Evolutionary conservation across 1,140 invertebrate species (phyloP), one percentile per base, ranked within the genome.

Genomic region (Panagrolaimus sp.): DNA sequence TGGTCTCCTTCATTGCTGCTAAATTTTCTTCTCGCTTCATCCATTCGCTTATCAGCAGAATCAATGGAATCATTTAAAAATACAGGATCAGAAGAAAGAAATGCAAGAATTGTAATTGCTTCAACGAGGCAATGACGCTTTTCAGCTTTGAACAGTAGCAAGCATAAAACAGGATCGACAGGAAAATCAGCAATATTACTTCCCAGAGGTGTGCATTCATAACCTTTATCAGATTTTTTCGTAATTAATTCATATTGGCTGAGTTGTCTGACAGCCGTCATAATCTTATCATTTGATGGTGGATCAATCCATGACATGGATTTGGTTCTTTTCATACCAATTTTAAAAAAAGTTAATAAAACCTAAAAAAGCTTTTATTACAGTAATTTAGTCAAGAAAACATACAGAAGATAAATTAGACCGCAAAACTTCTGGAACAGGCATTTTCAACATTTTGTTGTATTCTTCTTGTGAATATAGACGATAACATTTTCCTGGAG

Each of bases 171-270:
- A 21, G 94, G 94, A 83, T 96, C 93, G 48, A 98, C 85, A 0
- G 95, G 95, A 84, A 96, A 97, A 21, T 88, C 86, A 0, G 91
- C 88, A 91, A 97, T 93, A 79, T 90, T 89, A 71, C 88, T 89
- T 1, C 94, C 95, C 14, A 91, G 72, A 1, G 87, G 84, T 0
- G 93, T 96, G 66, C 97, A 85, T 82, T 88, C 74, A 38, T 71
- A 67, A 15, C 21, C 28, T 17, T 43, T 63, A 65, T 67, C 45
- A 15, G 47, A 52, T n/a, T 43, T 43, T 1, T 62, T 43, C 5
- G 38, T 44, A 46, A 76, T 64, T 28, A 65, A 63, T 4, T 64
- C 32, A 17, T 73, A 64, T 43, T 52, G 65, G 17, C 43, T 38
- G 21, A 81, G 69, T 58, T 82, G 73, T 10, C 52, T 21, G 6